Percentiles rank a stretch among this genome's conserved stretches.
These are phyloP conservation scores for Clavelina lepadiformis DNA, from an alignment of 23 tunicate genomes.

Conservation along the genomic window DNA sequence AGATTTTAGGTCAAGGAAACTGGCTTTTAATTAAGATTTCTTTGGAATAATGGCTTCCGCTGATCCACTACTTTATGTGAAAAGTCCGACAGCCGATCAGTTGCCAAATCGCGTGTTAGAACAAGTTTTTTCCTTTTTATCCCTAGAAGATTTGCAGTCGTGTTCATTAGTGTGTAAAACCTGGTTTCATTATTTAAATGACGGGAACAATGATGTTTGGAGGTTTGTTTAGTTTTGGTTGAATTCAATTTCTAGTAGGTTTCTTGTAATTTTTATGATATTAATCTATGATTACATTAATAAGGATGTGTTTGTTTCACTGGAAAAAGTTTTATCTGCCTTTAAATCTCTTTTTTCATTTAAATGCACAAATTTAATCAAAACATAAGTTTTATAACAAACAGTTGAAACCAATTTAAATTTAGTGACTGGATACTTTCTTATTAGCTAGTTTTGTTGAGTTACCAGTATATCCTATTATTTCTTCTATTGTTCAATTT, in stretches of 20 bases:
- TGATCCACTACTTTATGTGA: too few relatives aligned
- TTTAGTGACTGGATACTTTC: too few relatives aligned
- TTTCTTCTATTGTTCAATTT: neutral
- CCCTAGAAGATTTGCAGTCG: slow-evolving; percentile 46
- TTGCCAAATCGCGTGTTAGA: slow-evolving; percentile 41
- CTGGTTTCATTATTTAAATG: slow-evolving; percentile 63
- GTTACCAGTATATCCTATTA: neutral
- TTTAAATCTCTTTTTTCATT: neutral
- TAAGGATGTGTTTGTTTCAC: too few relatives aligned
- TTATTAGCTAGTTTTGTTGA: neutral
- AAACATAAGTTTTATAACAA: neutral
- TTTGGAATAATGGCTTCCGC: neutral
- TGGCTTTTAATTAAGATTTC: too few relatives aligned
- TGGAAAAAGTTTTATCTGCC: too few relatives aligned
- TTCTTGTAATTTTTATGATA: neutral
- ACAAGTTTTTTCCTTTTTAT: slow-evolving; percentile 49
- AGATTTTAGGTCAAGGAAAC: too few relatives aligned
- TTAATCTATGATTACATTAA: neutral
- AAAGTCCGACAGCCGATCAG: slow-evolving; percentile 28
- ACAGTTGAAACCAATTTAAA: too few relatives aligned
- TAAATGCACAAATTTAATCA: neutral
- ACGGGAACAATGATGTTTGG: slow-evolving; percentile 74
- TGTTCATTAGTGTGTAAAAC: slow-evolving; percentile 74
- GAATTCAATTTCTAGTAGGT: neutral
- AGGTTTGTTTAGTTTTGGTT: too few relatives aligned